These are phyloP conservation scores for Paratrypauchen microcephalus DNA, from an alignment of 2,797 vertebrate species.

Conservation along the genomic window DNA sequence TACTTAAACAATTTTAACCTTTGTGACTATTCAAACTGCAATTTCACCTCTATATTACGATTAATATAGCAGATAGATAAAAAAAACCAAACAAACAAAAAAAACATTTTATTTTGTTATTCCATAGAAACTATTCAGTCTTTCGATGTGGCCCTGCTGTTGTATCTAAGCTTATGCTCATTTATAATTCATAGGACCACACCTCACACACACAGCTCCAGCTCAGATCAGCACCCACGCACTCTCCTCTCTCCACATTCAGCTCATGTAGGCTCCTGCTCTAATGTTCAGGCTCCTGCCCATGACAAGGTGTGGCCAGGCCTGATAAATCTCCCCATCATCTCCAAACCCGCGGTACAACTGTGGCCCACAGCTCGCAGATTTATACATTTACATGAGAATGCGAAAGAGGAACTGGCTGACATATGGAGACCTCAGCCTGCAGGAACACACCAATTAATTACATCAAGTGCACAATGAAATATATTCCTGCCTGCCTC, in stretches of 20 bases:
- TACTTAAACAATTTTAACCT: no score
- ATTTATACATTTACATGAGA: slow-evolving; percentile 43
- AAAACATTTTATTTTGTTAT: background rate
- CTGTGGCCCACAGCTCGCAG: slow-evolving; percentile 16
- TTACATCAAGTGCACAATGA: slow-evolving; percentile 31
- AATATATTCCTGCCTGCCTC: slow-evolving; percentile 9
- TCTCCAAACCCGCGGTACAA: slow-evolving; percentile 28
- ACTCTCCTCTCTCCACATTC: slow-evolving; percentile 19
- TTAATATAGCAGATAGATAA: no score
- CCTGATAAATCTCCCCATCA: slow-evolving; percentile 52
- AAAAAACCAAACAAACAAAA: no score
- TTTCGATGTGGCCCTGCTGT: slow-evolving; percentile 22
- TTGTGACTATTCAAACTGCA: no score
- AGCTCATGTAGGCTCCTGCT: slow-evolving; percentile 21
- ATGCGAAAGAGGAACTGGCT: slow-evolving; percentile 40
- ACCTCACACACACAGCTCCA: slow-evolving; percentile 40
- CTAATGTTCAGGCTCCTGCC: slow-evolving; percentile 26
- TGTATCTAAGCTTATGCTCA: slow-evolving; percentile 43
- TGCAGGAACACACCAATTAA: slow-evolving; percentile 27
- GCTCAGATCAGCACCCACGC: slow-evolving; percentile 12
- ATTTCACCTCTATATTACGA: background rate
- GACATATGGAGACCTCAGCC: slow-evolving; percentile 33
- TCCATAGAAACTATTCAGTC: slow-evolving; percentile 5
- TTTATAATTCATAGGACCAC: slow-evolving; percentile 61
- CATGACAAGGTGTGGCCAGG: slow-evolving; percentile 40